Base-by-base conservation (phyloP, 1,140 invertebrate species). In the Musca vetustissima region DNA sequence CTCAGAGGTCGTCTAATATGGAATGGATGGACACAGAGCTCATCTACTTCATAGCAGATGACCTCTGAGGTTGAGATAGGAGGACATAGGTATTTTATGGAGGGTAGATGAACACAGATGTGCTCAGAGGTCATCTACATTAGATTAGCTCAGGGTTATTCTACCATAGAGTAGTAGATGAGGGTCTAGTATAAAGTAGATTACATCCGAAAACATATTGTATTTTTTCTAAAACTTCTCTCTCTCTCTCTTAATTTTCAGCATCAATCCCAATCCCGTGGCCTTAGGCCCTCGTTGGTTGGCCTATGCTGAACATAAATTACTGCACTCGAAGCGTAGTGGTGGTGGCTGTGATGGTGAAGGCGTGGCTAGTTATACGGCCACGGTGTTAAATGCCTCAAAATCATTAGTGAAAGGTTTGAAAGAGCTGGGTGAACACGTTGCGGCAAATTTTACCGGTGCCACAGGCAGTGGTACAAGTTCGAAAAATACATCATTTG, bases 361-460 rank as follows among this genome's bases (percentile, higher is more conserved):
- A 76, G 87, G 87, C n/a, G 85, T 92, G 11, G 91, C 94, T 75
- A 97, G 95, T 73, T 98, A 98, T 78, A 97, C 96, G 64, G 95
- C 96, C 1, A 96, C 95, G 0, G 93, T 98, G 55, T 87, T 98
- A 15, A 95, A 96, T 83, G 96, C 96, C 21, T 96, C 96, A 21
- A 98, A 98, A 84, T 95, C 91, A 17, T 83, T 95, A 9, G 92
- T 92, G 25, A 93, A 93, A 80, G 93, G 93, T 8, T 78, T 95
- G 15, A 87, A 91, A 3, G 95, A 95, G 61, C 86, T 99, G 68
- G 93, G 96, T n/a, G 97, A 98, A 82, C 94, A 92, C 28, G 93
- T 98, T 15, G 95, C 95, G 0, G 94, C 91, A 70, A 96, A 93
- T 77, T 85, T 97, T 19, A 93, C 93, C 0, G 84, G 84, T 59